Conservation (phyloP, 2,113 vertebrate genomes). For the Zosterops borbonicus region DNA sequence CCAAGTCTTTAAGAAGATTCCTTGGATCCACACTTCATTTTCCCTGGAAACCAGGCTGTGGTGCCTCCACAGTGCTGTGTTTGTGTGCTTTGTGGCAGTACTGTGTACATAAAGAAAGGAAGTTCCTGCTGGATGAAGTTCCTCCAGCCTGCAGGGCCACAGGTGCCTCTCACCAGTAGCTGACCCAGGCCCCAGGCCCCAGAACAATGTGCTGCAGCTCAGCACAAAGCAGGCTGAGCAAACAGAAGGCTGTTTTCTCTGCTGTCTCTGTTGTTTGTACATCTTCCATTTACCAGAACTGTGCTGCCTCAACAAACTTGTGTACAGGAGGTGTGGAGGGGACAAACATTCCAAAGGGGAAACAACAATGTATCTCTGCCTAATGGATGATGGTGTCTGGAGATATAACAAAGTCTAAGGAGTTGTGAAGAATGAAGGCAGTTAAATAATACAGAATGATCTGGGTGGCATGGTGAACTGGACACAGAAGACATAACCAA, state of each 20-base stretch:
- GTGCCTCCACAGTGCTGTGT: not conserved
- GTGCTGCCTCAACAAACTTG: not conserved
- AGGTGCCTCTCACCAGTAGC: not conserved
- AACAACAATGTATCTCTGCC: not conserved
- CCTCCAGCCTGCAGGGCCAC: not conserved
- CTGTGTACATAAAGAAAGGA: fast-evolving
- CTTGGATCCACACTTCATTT: not conserved
- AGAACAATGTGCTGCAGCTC: not conserved
- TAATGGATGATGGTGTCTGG: not conserved
- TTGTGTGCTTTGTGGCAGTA: not conserved
- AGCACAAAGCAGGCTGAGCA: not conserved
- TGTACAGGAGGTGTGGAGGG: not conserved
- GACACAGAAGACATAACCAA: not conserved
- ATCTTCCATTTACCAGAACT: not conserved
- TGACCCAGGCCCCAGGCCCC: not conserved
- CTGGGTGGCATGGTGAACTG: not conserved
- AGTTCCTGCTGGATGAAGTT: not conserved
- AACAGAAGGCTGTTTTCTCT: too few relatives aligned
- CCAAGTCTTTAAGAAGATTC: not conserved
- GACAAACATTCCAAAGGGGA: not conserved
- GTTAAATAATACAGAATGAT: not conserved
- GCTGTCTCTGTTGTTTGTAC: not conserved
- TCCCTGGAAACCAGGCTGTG: not conserved
- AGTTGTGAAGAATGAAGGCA: not conserved
- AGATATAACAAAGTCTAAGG: not conserved